Evolutionary conservation across 1,140 invertebrate genomes (phyloP).

Genomic region (Ladona fulva): DNA sequence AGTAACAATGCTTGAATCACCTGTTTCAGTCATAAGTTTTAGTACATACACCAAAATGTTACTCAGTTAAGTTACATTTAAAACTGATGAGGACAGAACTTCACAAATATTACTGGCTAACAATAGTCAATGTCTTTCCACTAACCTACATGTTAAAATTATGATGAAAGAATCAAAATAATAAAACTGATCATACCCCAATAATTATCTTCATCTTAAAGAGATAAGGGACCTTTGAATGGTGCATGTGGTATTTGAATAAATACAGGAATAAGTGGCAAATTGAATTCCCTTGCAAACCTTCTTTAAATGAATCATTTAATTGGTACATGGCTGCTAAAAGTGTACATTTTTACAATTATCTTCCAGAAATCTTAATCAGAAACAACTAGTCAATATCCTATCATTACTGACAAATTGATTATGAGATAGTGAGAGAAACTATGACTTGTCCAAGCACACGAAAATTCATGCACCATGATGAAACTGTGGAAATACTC

Average conservation of each 20-base stretch:
- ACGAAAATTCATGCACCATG: neutral
- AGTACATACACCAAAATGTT: too few species aligned
- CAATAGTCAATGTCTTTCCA: too few species aligned
- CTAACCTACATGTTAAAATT: too few species aligned
- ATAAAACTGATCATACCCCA: too few species aligned
- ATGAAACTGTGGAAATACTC: conserved; percentile 1
- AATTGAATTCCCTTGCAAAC: neutral
- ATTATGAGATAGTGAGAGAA: neutral
- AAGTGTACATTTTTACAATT: conserved; percentile 7
- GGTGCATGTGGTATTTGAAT: conserved; percentile 9
- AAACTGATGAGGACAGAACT: too few species aligned
- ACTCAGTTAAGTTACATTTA: too few species aligned
- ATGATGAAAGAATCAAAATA: too few species aligned
- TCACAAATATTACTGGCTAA: too few species aligned
- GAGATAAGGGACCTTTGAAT: too few species aligned
- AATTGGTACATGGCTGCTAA: neutral
- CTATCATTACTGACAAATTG: neutral
- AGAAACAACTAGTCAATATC: neutral
- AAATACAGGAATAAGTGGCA: neutral
- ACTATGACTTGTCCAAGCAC: conserved; percentile 4
- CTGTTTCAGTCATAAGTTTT: too few species aligned
- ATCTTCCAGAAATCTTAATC: neutral
- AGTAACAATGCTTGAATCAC: too few species aligned
- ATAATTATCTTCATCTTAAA: too few species aligned
- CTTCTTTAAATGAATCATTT: neutral